Evolutionary conservation across 2,797 vertebrate genomes (phyloP), one percentile per base, ranked within the genome.

Genomic region (Jordanella pulchra): DNA sequence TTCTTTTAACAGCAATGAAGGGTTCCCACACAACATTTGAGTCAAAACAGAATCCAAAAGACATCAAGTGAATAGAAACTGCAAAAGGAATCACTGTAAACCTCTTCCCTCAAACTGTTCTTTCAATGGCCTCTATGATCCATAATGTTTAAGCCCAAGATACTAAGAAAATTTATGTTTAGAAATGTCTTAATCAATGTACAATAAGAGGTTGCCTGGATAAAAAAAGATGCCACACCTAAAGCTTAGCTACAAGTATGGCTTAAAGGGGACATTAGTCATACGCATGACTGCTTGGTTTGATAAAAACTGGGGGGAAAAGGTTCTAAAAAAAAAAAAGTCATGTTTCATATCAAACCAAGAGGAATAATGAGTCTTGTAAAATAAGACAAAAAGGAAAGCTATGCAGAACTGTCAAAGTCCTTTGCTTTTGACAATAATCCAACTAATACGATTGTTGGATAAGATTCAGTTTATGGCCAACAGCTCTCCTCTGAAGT

Each of bases 371-470:
- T 67, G 10, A 73, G 67, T 56, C 39, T 42, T 25, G 68, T 32
- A 68, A 61, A 68, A 54, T 39, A 55, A 73, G 54, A 54, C 5
- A 58, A 23, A 61, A 71, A 60, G 18, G 44, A 65, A 66, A 69
- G 75, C 45, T 76, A 60, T 67, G 67, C 75, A 68, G 75, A 77
- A 78, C 80, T 89, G 87, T 88, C 87, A 65, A 69, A 64, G 69
- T 70, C 66, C 71, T 65, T 54, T 71, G 71, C 78, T 73, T 81
- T 74, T 90, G 89, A 89, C 69, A 63, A 61, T 87, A 89, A 91
- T 88, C 90, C 84, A 74, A 85, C 78, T 91, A 87, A 93, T 89
- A 87, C 84, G 72, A 73, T 70, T 72, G 69, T 69, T 69, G 58
- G 72, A 55, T 17, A 51, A 54, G 61, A 69, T 76, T 76, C 63